Conservation (phyloP, 2,888 invertebrate genomes). For the Phymatocera aterrima region DNA sequence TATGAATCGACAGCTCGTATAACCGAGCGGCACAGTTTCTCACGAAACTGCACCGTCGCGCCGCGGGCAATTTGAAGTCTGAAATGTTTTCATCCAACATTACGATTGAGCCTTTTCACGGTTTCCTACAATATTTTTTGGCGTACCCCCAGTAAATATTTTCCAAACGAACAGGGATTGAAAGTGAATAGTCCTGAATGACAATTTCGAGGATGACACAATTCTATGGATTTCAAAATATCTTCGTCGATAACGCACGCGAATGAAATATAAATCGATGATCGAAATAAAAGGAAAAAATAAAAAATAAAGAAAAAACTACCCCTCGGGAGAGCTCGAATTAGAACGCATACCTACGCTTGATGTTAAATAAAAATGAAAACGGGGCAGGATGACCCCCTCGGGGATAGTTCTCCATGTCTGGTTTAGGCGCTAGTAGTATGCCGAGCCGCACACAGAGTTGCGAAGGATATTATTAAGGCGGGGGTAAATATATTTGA, state of each 20-base stretch:
- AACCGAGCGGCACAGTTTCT: too few species aligned
- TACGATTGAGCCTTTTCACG: too few species aligned
- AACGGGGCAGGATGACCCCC: constrained; percentile 11
- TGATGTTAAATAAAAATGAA: constrained; percentile 22
- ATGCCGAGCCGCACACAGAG: constrained; percentile 3
- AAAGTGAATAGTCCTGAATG: too few species aligned
- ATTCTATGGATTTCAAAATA: background rate
- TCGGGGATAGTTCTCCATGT: constrained; percentile 30
- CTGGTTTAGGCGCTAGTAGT: constrained; percentile 1
- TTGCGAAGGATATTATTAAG: constrained; percentile 50
- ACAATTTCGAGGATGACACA: too few species aligned
- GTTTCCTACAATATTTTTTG: too few species aligned
- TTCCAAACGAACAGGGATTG: too few species aligned
- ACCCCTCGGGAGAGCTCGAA: background rate
- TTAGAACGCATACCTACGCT: background rate
- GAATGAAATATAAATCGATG: background rate
- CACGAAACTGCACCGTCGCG: too few species aligned
- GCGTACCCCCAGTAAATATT: too few species aligned
- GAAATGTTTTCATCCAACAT: too few species aligned
- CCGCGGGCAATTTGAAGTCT: too few species aligned
- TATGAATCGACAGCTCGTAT: too few species aligned
- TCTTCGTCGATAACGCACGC: background rate
- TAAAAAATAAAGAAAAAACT: background rate
- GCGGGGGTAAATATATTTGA: constrained; percentile 63
- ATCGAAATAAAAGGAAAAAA: background rate